phyloP scores from a whole-genome alignment of 2,113 vertebrate genomes.

The Gallinago paraguaiae region DNA sequence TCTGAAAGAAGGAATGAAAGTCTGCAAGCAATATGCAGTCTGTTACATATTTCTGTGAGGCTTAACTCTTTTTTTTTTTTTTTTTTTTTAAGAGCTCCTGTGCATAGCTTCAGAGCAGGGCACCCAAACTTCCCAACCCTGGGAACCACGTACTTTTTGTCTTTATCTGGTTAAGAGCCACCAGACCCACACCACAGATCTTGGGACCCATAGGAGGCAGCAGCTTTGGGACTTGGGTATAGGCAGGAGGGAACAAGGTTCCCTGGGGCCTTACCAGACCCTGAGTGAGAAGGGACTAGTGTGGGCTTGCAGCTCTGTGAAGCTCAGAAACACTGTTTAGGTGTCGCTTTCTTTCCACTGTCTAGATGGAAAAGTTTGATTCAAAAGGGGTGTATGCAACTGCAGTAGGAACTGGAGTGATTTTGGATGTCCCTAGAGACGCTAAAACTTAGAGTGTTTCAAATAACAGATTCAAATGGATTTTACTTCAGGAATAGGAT shows the following conservation, averaged over 20 bases:
- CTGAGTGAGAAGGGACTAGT: background rate
- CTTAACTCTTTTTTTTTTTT: background rate
- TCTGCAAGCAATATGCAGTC: background rate
- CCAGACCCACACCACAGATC: background rate
- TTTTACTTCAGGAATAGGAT: background rate
- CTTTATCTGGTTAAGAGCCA: background rate
- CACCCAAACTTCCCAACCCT: background rate
- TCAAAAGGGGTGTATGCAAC: background rate
- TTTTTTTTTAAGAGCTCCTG: background rate
- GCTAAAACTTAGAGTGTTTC: background rate
- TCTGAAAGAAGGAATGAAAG: background rate
- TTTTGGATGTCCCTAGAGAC: background rate
- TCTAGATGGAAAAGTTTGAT: background rate
- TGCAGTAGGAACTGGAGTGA: background rate
- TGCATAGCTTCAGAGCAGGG: background rate
- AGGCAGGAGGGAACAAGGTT: background rate
- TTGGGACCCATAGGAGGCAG: background rate
- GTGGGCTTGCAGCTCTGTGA: background rate
- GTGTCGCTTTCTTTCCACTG: background rate
- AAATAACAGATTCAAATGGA: background rate
- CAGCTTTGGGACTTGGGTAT: background rate
- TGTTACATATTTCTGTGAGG: background rate
- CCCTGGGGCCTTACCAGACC: background rate
- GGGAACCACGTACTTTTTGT: background rate
- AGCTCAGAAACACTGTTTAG: background rate